phyloP scores from a whole-genome alignment of 2,113 vertebrate species.

The Neolamprologus longior region DNA sequence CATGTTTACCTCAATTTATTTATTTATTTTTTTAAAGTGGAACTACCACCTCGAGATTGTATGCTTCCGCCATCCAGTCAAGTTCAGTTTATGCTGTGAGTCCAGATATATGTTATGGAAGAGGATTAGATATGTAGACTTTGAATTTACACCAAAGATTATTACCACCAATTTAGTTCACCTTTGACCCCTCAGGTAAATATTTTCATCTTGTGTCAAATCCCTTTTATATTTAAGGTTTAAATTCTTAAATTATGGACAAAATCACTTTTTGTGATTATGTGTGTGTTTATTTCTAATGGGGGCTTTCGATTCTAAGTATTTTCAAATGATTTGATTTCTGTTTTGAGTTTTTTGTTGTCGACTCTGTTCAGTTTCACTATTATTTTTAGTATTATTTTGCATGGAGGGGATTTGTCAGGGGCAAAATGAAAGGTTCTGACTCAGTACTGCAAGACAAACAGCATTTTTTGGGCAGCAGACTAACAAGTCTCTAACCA shows the following conservation, averaged over 20 bases:
- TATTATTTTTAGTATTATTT: neutral
- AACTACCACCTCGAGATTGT: neutral
- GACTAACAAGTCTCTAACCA: neutral
- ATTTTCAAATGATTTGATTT: neutral
- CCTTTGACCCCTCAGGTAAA: neutral
- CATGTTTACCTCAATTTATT: neutral
- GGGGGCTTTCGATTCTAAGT: neutral
- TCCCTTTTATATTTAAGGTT: neutral
- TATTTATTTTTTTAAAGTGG: neutral
- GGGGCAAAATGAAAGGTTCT: neutral
- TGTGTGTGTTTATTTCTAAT: neutral
- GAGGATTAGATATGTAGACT: neutral
- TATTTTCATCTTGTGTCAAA: neutral
- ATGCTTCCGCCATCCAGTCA: neutral
- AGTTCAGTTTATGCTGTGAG: neutral
- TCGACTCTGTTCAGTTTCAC: neutral
- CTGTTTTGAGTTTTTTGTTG: neutral
- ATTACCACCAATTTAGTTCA: neutral
- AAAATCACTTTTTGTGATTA: neutral
- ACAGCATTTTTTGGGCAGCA: neutral
- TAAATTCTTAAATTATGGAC: neutral
- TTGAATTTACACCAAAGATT: neutral
- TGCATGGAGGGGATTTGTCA: neutral
- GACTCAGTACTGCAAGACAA: neutral
- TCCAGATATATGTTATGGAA: neutral